phyloP scores from a whole-genome alignment of 2,113 vertebrate genomes.

The Progne subis region DNA sequence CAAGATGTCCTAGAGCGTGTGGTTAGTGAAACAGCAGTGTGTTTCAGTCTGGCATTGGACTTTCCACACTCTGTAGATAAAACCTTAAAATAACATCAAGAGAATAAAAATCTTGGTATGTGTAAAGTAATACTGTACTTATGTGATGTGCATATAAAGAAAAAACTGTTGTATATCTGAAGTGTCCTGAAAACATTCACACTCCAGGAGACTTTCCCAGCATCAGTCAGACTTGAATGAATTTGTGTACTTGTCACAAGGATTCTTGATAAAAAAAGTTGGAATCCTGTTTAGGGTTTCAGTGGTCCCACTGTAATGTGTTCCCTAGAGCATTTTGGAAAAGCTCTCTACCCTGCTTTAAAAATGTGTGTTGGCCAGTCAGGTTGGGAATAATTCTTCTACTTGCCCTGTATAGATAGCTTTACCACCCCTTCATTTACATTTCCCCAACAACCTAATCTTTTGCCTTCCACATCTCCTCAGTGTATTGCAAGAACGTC shows the following conservation, averaged over 20 bases:
- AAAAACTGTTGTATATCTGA: neutral
- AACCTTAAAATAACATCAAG: neutral
- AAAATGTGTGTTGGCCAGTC: neutral
- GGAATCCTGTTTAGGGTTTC: neutral
- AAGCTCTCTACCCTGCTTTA: neutral
- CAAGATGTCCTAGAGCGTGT: fast-evolving
- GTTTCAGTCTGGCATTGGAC: neutral
- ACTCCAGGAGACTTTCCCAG: neutral
- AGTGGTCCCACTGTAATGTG: neutral
- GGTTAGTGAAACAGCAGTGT: neutral
- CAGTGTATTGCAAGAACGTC: neutral
- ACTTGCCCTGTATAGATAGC: neutral
- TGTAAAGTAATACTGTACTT: neutral
- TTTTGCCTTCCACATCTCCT: neutral
- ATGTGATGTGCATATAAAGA: neutral
- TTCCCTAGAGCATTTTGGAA: neutral
- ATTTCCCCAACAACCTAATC: neutral
- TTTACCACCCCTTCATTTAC: neutral
- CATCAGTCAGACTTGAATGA: neutral
- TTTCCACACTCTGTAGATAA: neutral
- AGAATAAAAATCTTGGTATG: neutral
- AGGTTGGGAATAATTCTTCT: neutral
- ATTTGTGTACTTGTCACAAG: neutral
- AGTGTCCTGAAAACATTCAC: neutral
- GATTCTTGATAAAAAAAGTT: neutral